A percentile compares a stretch with the other conserved stretches of the same genome.
These are phyloP conservation scores for Cosmopolites sordidus DNA, from an alignment of 2,888 invertebrate species.

Conservation along the genomic window DNA sequence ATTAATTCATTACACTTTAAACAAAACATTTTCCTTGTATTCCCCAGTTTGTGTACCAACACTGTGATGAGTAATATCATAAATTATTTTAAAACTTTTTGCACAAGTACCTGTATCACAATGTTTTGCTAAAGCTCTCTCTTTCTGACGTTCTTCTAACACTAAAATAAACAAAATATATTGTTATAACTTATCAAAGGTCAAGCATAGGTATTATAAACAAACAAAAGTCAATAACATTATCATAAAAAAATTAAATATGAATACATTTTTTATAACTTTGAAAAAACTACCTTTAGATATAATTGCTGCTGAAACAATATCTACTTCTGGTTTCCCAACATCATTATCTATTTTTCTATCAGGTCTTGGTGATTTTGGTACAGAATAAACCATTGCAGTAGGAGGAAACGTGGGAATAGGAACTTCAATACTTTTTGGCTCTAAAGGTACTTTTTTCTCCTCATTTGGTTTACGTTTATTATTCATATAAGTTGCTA, in stretches of 20 bases:
- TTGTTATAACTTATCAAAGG: too few relatives aligned
- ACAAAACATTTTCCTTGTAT: conserved; percentile 55
- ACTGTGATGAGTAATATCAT: conserved; percentile 57
- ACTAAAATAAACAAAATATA: conserved; percentile 46
- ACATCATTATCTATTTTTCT: conserved; percentile 51
- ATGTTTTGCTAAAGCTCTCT: conserved; percentile 71
- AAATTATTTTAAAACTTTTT: conserved; percentile 50
- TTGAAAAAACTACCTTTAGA: conserved; percentile 56
- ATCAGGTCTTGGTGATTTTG: conserved; percentile 46
- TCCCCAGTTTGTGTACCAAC: conserved; percentile 65
- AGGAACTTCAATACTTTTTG: conserved; percentile 62
- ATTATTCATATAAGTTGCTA: conserved; percentile 69
- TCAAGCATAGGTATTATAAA: too few relatives aligned
- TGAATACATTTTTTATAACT: too few relatives aligned
- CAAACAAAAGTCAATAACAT: too few relatives aligned
- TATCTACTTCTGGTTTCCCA: conserved; percentile 62
- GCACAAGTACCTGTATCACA: conserved; percentile 79
- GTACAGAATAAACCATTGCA: conserved; percentile 71
- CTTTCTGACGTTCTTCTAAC: conserved; percentile 80
- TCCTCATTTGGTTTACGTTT: conserved; percentile 54
- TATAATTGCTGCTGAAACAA: conserved; percentile 84
- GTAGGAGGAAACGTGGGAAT: conserved; percentile 80
- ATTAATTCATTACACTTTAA: conserved; percentile 55
- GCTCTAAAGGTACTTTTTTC: conserved; percentile 47
- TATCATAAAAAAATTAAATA: too few relatives aligned